Evolutionary conservation across 2,113 vertebrate species (phyloP).

Genomic region (Neodon shergylaensis): DNA sequence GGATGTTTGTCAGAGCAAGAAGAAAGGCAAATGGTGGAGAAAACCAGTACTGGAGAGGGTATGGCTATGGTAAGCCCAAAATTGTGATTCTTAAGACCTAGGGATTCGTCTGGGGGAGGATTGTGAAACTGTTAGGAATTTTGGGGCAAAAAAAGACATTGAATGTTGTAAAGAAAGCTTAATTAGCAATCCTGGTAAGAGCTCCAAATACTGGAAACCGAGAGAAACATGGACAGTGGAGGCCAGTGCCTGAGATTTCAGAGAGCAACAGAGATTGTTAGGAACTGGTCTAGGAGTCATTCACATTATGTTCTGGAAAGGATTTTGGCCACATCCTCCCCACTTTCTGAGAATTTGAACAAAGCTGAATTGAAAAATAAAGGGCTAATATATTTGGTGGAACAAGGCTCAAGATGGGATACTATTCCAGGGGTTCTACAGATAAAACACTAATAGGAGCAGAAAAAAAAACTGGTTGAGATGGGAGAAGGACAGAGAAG

Average conservation of each 20-base stretch:
- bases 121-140: background rate
- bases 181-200: background rate
- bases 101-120: background rate
- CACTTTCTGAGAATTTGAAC: background rate
- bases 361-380: background rate
- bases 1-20: background rate
- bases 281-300: background rate
- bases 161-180: background rate
- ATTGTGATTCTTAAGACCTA: background rate
- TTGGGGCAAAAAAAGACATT: background rate
- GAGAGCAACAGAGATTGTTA: background rate
- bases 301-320: background rate
- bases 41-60: background rate
- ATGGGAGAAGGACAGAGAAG: too few species aligned
- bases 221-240: background rate
- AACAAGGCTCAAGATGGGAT: background rate
- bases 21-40: background rate
- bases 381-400: background rate
- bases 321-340: background rate
- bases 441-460: background rate
- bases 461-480: background rate
- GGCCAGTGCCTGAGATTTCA: background rate
- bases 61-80: background rate
- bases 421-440: background rate
- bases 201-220: background rate